Base-by-base conservation (phyloP, 2,888 invertebrate species). In the Drosophila kokeensis region DNA sequence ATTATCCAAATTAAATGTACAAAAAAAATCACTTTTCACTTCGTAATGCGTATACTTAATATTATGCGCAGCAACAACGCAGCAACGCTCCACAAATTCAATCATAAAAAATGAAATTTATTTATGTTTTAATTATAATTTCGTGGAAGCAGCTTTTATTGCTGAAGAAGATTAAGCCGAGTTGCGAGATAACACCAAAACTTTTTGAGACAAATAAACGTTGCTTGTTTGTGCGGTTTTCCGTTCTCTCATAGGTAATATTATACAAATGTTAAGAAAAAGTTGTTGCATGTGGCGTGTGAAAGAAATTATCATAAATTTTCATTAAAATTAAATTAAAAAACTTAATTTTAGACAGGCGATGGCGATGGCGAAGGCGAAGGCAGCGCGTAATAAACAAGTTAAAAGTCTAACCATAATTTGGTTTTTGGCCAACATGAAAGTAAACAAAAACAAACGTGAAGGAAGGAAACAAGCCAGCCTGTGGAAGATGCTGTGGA, bases 391-490 rank as follows among this genome's bases (percentile, higher is more conserved):
- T 79, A 87, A 90, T 91, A 91, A 91, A 90, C 91, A 90, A 91
- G 92, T 91, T 90, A 91, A 89, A 90, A 91, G 90, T 91, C 92
- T 90, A 90, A 91, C 90, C 89, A 91, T 91, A 91, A 91, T 91
- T 92, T 89, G 80, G 89, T 83, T 86, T 77, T 74, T 49, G 66
- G 78, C 49, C 81, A 83, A 89, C 83, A 90, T 79, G 70, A 74
- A 88, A 83, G 57, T 69, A 55, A 55, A 38, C 54, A 54, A 54
- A 73, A 73, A 72, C 62, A 65, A 69, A 34, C 21, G 13, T 24
- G 29, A 36, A 36, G 40, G 36, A 54, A 42, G 55, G 55, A 29
- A 36, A 49, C 34, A 32, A 57, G 49, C 34, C 27, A 55, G 38
- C 38, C 55, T 38, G 15, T 24, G 15, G 15, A 45, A 24, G 15